Evolutionary conservation across 37 sponge, comb jelly and placozoan species (phyloP), one percentile per base, ranked within the genome.

Genomic region (Tethya wilhelma): DNA sequence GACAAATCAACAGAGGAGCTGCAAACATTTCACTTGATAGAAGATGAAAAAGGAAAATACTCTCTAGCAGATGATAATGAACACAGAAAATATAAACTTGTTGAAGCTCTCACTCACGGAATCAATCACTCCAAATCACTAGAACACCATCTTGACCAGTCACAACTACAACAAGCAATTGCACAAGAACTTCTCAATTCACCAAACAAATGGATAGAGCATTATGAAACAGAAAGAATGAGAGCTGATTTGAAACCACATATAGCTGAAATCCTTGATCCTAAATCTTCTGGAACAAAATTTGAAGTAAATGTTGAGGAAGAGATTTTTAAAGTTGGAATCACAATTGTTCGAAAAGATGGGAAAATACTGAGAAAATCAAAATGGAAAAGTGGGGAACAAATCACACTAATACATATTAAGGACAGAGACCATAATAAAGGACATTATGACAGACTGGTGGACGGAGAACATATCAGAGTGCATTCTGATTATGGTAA

Each of bases 361-460:
- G 53, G 9, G 53, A 9, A 49, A 19, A 14, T 9, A 49, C 9
- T 19, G 9, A 49, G 53, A 49, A 49, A 14, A 9, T 49, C n/a
- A n/a, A n/a, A n/a, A n/a, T n/a, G n/a, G n/a, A n/a, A n/a, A n/a
- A n/a, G n/a, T n/a, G n/a, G n/a, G n/a, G n/a, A n/a, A n/a, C n/a
- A 49, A 49, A 49, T 49, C 14, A 14, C 14, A 49, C 53, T 49
- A 49, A 14, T 49, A 19, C 53, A 49, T 14, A 49, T 49, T 19
- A 9, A 9, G 9, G 14, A 49, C 53, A 49, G 14, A 14, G 53
- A 49, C 14, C 45, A 75, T 75, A 60, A 60, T 20, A 20, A 33
- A 4, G 77, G 77, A 59, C 77, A 75, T 34, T 75, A 75, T 58
- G 22, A 59, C 4, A 39, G 56, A 4, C 33, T 23, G 36, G 42